A percentile compares a stretch with the other conserved stretches of the same genome.
These are phyloP conservation scores for Crossocerus cetratus DNA, from an alignment of 2,888 invertebrate genomes.

Conservation along the genomic window DNA sequence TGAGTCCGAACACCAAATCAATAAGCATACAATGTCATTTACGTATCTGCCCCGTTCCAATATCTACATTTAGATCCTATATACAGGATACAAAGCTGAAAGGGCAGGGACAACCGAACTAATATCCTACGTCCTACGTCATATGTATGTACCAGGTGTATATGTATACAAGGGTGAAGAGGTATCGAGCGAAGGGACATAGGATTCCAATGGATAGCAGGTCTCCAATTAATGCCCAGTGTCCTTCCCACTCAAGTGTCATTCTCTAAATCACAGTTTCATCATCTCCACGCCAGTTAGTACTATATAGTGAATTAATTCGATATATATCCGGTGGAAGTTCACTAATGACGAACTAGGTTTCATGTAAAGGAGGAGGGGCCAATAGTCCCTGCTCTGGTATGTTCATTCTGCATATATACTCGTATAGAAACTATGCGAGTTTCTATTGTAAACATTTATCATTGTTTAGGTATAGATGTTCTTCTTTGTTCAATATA, in stretches of 20 bases:
- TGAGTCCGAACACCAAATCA: slow-evolving; percentile 6
- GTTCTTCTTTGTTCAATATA: no score
- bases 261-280: not conserved
- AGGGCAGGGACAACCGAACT: slow-evolving; percentile 9
- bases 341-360: no score
- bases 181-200: slow-evolving; percentile 22
- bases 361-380: no score
- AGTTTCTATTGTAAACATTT: no score
- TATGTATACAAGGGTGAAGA: slow-evolving; percentile 4
- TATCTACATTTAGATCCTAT: not conserved
- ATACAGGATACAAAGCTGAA: slow-evolving; percentile 16
- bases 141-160: no score
- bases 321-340: no score
- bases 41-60: not conserved
- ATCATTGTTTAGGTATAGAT: no score
- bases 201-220: slow-evolving; percentile 19
- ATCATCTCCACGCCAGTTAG: not conserved
- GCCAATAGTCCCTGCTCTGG: no score
- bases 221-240: no score
- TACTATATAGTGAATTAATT: not conserved
- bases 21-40: slow-evolving; percentile 14
- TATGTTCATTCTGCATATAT: no score
- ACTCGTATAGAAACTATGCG: no score
- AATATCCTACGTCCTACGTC: slow-evolving; percentile 9
- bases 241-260: not conserved